A percentile compares a stretch with the other conserved stretches of the same genome.
These are phyloP conservation scores for Calonectris borealis DNA, from an alignment of 2,113 vertebrate genomes.

Conservation along the genomic window DNA sequence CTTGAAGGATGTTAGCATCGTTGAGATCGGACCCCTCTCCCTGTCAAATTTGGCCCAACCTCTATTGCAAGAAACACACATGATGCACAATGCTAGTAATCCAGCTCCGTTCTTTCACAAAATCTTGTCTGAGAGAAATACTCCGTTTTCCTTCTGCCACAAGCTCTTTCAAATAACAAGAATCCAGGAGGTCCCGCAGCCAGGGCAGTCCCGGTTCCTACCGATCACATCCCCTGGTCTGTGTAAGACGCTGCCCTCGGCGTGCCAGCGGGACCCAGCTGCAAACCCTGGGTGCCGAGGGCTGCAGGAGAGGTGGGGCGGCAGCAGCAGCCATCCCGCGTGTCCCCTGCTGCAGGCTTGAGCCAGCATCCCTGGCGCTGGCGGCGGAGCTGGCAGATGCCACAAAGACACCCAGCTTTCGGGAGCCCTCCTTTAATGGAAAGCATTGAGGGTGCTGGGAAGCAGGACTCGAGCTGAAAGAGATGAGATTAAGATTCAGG, in stretches of 20 bases:
- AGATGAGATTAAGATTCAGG: conserved; percentile 41
- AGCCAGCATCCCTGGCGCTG: neutral
- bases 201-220: neutral
- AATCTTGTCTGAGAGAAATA: neutral
- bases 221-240: fast-evolving
- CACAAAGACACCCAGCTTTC: neutral
- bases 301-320: too few species aligned
- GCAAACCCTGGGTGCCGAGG: neutral
- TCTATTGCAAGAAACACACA: fast-evolving
- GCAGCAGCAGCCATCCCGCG: too few species aligned
- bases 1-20: fast-evolving
- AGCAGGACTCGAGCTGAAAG: neutral
- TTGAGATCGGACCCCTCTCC: neutral
- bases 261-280: neutral
- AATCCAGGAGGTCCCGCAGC: fast-evolving
- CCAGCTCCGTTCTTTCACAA: neutral
- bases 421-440: neutral
- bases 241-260: neutral
- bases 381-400: neutral
- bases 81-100: fast-evolving
- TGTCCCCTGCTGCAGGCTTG: neutral
- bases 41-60: too few species aligned
- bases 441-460: neutral
- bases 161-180: fast-evolving
- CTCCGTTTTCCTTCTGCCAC: neutral